Evolutionary conservation across 2,113 vertebrate genomes (phyloP), one percentile per base, ranked within the genome.

Genomic region (Istiophorus platypterus): DNA sequence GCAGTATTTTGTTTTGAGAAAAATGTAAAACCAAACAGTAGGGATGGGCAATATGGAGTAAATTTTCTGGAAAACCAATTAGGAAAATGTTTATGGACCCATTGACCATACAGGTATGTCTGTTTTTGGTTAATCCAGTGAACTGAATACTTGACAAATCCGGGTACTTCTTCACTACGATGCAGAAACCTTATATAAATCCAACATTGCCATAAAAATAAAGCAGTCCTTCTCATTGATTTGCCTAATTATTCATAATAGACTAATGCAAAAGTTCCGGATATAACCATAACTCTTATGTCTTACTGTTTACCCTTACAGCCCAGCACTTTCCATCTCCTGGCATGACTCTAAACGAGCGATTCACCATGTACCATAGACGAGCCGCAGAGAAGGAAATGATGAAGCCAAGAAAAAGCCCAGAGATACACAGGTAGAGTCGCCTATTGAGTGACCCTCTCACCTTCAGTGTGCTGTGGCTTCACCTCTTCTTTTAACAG

Each of bases 401-500:
- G 85, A 95, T 95, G 93, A 99, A 98, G 94, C 96, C 95, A 76
- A 97, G 98, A 92, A 99, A 99, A 95, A 99, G 98, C 91, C 98
- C 98, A 94, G 98, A 99, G 94, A 99, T 99, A 93, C 98, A 99
- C 96, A 99, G 98, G 98, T 99, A 93, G 87, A 95, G 80, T 91
- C 84, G 78, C 80, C 84, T 78, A 64, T 81, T 70, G 74, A 89
- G 85, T 81, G 81, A 89, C 81, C 84, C 71, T 85, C 88, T 91
- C 84, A 85, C 81, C 90, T 83, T 91, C 88, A 89, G 86, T 92
- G 90, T 91, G 89, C 87, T 89, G 90, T 92, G 89, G 91, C 92
- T 91, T 92, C 91, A 91, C 87, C 80, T 90, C 83, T 74, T 87
- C 88, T 90, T 90, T 89, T 91, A 88, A 89, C 87, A 89, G 82